Evolutionary conservation across 2,797 vertebrate species (phyloP), one percentile per base, ranked within the genome.

Genomic region (Leptatherina wallacei): DNA sequence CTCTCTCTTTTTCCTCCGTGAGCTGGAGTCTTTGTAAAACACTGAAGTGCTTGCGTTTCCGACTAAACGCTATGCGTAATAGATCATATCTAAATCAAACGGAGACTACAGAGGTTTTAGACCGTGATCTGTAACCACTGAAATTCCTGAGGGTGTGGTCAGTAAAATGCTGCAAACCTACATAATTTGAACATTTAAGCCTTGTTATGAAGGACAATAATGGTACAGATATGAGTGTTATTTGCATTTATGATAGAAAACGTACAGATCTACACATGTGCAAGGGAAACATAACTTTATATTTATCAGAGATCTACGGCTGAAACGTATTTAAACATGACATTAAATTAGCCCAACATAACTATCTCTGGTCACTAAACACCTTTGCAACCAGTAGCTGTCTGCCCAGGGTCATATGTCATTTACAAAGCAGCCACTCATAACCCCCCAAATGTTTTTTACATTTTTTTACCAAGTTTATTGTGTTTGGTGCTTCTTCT

Each of bases 121-220:
- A 65, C 7, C n/a, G 12, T 49, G 27, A 40, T 75, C 36, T 6
- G 55, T 57, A 52, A 58, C 18, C 33, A 61, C 29, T 40, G 42
- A 55, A n/a, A 61, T 65, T 68, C 38, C 33, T 62, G 71, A 76
- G 87, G 88, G 84, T 75, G 86, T 83, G 86, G 86, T 62, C 81
- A 74, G 64, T 75, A 44, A 64, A 72, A 78, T 71, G 32, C 73
- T 81, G 77, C 77, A 80, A 89, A 71, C 66, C 27, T 54, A 24
- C 36, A 74, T 16, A 54, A 57, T 74, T 58, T 67, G 18, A 61
- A 59, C 65, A 1, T 79, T 78, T 69, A 67, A 70, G 59, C 55
- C 29, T 65, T 0, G 35, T 64, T 38, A 35, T 65, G 12, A 52
- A 6, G 10, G 12, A 2, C 33, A 22, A 24, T 38, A 61, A 56